Conservation (phyloP, 2,888 invertebrate species). For the Lampropteryx suffumata region DNA sequence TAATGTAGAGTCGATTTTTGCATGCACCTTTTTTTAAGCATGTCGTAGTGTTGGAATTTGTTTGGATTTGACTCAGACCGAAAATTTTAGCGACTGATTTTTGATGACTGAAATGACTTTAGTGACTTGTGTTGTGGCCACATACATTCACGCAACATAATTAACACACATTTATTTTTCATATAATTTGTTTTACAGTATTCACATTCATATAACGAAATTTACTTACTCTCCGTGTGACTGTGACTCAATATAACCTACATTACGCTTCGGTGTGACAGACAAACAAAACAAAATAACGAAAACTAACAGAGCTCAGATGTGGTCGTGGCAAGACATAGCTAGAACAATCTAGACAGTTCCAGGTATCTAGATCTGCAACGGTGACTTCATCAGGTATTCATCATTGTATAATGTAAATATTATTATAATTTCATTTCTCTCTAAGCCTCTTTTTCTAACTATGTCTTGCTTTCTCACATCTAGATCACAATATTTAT, state of each 20-base stretch:
- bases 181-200: slow-evolving; percentile 9
- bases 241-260: slow-evolving; percentile 13
- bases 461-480: slow-evolving; percentile 82
- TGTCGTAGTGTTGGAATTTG: slow-evolving; percentile 1
- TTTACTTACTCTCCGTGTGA: slow-evolving; percentile 8
- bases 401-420: slow-evolving; percentile 38
- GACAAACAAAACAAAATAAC: slow-evolving; percentile 38
- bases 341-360: slow-evolving; percentile 48
- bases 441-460: slow-evolving; percentile 63
- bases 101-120: background rate
- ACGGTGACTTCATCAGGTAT: slow-evolving; percentile 63
- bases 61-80: background rate
- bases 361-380: slow-evolving; percentile 44
- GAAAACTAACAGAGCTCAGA: slow-evolving; percentile 74
- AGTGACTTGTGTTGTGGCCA: background rate
- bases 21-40: slow-evolving; percentile 16
- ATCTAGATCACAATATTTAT: slow-evolving; percentile 41
- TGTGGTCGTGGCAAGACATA: slow-evolving; percentile 82
- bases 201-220: background rate
- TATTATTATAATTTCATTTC: slow-evolving; percentile 43
- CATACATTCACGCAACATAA: background rate
- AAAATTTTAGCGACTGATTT: no score
- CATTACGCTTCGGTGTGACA: slow-evolving; percentile 56
- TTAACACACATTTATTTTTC: background rate
- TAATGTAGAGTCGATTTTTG: slow-evolving; percentile 37